Percentiles rank a stretch among this genome's conserved stretches.
Conservation (phyloP, 2,113 vertebrate genomes). For the Hemiscyllium ocellatum region DNA sequence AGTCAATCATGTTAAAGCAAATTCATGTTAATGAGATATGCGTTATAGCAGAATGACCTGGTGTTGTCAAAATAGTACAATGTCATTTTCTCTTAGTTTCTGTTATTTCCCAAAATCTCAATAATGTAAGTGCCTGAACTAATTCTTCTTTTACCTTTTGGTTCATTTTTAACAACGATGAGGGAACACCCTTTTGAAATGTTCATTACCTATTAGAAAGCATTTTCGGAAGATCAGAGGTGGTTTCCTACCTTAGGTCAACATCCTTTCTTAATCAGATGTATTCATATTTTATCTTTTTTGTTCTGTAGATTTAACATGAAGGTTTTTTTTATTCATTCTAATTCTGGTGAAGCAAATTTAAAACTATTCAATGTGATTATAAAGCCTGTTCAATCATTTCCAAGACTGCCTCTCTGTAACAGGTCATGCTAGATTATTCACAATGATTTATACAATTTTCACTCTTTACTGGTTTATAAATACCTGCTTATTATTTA, state of each 20-base stretch:
- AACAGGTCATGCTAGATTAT: not conserved
- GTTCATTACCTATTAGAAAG: not conserved
- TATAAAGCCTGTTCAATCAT: not conserved
- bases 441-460: not conserved
- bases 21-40: no score
- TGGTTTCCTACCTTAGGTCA: not conserved
- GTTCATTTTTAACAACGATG: not conserved
- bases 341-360: not conserved
- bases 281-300: not conserved
- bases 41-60: not conserved
- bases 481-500: not conserved
- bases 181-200: not conserved
- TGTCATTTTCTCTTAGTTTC: not conserved
- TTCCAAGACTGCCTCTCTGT: not conserved
- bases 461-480: not conserved
- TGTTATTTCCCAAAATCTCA: not conserved
- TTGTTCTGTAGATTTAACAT: not conserved
- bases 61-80: not conserved
- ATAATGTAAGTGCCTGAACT: not conserved
- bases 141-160: slow-evolving; percentile 1
- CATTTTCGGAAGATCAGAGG: not conserved
- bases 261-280: not conserved
- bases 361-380: not conserved
- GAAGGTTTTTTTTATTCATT: not conserved
- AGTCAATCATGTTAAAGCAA: no score